A percentile compares a stretch with the other conserved stretches of the same genome.
phyloP scores from a whole-genome alignment of 2,113 vertebrate species.

The Ptilorrhoa leucosticta region DNA sequence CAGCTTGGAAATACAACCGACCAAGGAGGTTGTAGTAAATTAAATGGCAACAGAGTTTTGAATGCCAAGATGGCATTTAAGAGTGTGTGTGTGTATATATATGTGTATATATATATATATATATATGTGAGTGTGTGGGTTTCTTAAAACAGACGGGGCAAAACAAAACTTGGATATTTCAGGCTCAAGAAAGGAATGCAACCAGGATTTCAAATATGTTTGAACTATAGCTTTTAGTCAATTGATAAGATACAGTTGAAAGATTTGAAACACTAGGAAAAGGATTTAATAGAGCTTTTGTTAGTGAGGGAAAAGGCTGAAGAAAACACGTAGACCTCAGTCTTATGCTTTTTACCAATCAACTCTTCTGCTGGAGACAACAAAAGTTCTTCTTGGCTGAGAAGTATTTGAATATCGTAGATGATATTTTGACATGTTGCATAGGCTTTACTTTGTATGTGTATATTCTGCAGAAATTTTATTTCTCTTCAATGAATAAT shows the following conservation, averaged over 20 bases:
- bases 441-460: neutral
- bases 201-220: neutral
- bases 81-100: too few species aligned
- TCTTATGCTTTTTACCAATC: neutral
- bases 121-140: fast-evolving
- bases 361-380: neutral
- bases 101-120: neutral
- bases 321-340: neutral
- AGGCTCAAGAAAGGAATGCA: neutral
- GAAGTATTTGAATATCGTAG: neutral
- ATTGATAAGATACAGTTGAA: neutral
- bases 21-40: neutral
- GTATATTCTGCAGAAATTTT: neutral
- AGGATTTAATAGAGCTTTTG: neutral
- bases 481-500: neutral
- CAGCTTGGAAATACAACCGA: neutral
- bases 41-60: neutral
- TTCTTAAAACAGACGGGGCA: neutral
- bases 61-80: neutral
- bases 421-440: neutral
- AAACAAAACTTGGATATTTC: neutral
- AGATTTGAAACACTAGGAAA: neutral
- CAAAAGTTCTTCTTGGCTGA: neutral
- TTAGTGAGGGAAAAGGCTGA: neutral
- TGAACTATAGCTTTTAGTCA: neutral